phyloP scores from a whole-genome alignment of 2,888 invertebrate genomes.

The Dynastes tityus region DNA sequence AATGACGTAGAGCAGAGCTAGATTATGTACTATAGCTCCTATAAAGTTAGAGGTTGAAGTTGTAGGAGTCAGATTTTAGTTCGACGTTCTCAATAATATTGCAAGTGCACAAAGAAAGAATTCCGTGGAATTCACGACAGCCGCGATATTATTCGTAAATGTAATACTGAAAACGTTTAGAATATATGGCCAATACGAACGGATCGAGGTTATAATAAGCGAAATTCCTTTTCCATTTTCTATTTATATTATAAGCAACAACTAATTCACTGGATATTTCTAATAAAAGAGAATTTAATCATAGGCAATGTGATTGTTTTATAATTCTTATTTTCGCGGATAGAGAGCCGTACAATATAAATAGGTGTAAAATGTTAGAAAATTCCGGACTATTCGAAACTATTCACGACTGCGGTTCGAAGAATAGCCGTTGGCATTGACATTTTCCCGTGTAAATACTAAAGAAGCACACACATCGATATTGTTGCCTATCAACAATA shows the following conservation, averaged over 20 bases:
- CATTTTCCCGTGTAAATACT: constrained; percentile 43
- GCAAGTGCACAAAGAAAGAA: constrained; percentile 39
- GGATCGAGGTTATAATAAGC: constrained; percentile 37
- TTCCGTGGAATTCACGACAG: constrained; percentile 6
- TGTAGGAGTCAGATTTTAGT: constrained; percentile 45
- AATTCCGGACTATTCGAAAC: constrained; percentile 9
- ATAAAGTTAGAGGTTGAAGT: constrained; percentile 18
- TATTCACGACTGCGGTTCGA: constrained; percentile 14
- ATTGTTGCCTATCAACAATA: constrained; percentile 36
- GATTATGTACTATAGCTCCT: too few species aligned
- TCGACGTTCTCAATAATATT: constrained; percentile 8
- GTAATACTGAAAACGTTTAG: neutral
- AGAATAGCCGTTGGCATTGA: constrained; percentile 37
- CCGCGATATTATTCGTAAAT: constrained; percentile 1
- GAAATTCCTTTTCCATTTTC: constrained; percentile 23
- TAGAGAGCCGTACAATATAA: constrained; percentile 12
- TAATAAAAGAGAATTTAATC: too few species aligned
- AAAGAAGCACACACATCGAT: constrained; percentile 28
- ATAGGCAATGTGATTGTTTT: too few species aligned
- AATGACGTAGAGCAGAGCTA: neutral
- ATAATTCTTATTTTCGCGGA: neutral
- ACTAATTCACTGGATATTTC: too few species aligned
- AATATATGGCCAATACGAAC: constrained; percentile 1
- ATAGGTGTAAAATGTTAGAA: constrained; percentile 25
- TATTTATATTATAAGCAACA: neutral